Evolutionary conservation across 2,113 vertebrate species (phyloP).

Genomic region (Riparia riparia): DNA sequence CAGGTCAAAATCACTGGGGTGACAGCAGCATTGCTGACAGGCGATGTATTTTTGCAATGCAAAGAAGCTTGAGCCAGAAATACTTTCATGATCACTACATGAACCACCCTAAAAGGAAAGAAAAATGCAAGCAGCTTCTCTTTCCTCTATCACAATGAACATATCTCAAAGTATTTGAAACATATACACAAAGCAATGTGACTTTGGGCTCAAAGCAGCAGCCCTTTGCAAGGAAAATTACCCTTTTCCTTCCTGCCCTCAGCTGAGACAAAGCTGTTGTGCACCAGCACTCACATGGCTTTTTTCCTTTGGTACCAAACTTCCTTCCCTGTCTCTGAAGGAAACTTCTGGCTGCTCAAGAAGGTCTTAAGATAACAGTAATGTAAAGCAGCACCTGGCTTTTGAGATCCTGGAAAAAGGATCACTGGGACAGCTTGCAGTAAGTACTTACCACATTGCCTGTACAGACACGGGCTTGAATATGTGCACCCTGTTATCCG

Average conservation of each 20-base stretch:
- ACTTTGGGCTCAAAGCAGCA: not conserved
- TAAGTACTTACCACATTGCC: slow-evolving; percentile 93
- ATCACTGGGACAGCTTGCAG: not conserved
- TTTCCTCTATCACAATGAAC: slow-evolving; percentile 8
- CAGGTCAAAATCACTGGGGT: slow-evolving; percentile 65
- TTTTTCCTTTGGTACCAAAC: not conserved
- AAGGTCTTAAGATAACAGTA: not conserved
- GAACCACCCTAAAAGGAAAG: slow-evolving; percentile 47
- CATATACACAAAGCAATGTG: not conserved
- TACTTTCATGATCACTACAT: slow-evolving; percentile 1
- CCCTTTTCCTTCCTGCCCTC: not conserved
- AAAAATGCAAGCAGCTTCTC: slow-evolving; percentile 33
- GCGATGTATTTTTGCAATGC: slow-evolving; percentile 17
- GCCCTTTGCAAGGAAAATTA: not conserved
- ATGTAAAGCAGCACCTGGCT: not conserved
- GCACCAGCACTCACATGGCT: not conserved
- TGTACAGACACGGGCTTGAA: slow-evolving; percentile 99
- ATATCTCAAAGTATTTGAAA: not conserved
- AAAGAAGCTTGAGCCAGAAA: slow-evolving; percentile 49
- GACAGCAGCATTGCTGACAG: slow-evolving; percentile 31
- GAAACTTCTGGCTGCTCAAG: not conserved
- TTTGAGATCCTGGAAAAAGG: slow-evolving; percentile 1
- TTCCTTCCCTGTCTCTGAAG: not conserved
- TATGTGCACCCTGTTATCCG: slow-evolving; percentile 93
- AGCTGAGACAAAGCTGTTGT: not conserved